These are phyloP conservation scores for Masnerella sp. DNA, from an alignment of 2,888 invertebrate species.

Conservation along the genomic window DNA sequence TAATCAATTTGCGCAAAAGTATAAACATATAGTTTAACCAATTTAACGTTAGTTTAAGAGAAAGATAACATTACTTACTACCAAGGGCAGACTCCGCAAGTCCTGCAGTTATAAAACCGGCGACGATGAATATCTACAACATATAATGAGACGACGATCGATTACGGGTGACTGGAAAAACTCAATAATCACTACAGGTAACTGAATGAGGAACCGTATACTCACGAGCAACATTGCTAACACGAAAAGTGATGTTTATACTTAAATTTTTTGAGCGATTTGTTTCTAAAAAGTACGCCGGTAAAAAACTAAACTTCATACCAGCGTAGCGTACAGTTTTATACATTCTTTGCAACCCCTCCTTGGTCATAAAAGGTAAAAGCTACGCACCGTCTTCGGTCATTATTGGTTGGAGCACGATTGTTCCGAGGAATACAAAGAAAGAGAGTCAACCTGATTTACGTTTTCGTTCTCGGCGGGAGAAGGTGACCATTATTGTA, in stretches of 20 bases:
- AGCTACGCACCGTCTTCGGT: conserved; percentile 71
- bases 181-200: neutral
- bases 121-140: conserved; percentile 48
- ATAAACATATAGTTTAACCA: too few species aligned
- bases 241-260: too few species aligned
- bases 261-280: too few species aligned
- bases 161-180: too few species aligned
- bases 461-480: conserved; percentile 70
- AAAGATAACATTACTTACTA: too few species aligned
- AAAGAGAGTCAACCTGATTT: conserved; percentile 73
- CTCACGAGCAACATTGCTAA: conserved; percentile 65
- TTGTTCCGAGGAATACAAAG: conserved; percentile 66
- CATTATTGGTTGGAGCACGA: conserved; percentile 70
- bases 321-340: conserved; percentile 70
- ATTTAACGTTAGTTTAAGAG: too few species aligned
- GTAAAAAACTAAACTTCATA: conserved; percentile 68
- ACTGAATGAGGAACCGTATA: too few species aligned
- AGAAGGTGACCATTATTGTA: conserved; percentile 65
- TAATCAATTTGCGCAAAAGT: too few species aligned
- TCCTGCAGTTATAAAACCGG: conserved; percentile 35
- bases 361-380: conserved; percentile 70
- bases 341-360: conserved; percentile 71
- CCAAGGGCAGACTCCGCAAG: conserved; percentile 42
- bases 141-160: conserved; percentile 14
- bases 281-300: conserved; percentile 62